A percentile compares a stretch with the other conserved stretches of the same genome.
Evolutionary conservation across 2,113 vertebrate genomes (phyloP).

Genomic region (Machaerirhynchus nigripectus): DNA sequence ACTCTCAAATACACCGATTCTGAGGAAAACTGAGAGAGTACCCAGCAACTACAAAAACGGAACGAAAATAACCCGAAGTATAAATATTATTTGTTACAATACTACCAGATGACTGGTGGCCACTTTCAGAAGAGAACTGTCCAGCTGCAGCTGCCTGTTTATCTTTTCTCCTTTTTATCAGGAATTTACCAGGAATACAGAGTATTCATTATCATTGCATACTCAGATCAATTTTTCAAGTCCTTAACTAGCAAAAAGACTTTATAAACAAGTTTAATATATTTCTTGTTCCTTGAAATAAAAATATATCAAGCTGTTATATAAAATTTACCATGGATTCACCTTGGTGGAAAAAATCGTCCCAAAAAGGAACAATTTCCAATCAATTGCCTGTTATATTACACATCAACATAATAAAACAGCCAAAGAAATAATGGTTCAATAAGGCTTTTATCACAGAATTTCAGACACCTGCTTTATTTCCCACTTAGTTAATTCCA

Average conservation of each 20-base stretch:
- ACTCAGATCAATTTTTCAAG: background rate
- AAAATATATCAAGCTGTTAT: background rate
- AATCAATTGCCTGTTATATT: rapidly evolving
- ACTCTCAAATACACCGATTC: background rate
- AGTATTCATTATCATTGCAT: background rate
- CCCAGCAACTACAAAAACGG: background rate
- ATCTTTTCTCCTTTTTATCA: background rate
- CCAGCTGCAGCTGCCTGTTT: background rate
- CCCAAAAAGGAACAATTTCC: background rate
- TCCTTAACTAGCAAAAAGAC: background rate
- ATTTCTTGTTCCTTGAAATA: background rate
- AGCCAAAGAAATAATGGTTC: background rate
- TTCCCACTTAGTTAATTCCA: background rate
- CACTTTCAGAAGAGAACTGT: background rate
- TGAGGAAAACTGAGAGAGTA: background rate
- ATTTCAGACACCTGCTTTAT: background rate
- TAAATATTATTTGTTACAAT: background rate
- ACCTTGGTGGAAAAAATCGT: background rate
- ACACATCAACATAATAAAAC: background rate
- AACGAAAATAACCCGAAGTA: background rate
- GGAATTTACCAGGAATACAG: background rate
- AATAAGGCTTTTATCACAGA: background rate
- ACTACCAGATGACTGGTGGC: background rate
- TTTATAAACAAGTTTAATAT: background rate
- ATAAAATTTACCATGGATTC: background rate